phyloP scores from a whole-genome alignment of 1,140 invertebrate species.

The Drosophila kikkawai region DNA sequence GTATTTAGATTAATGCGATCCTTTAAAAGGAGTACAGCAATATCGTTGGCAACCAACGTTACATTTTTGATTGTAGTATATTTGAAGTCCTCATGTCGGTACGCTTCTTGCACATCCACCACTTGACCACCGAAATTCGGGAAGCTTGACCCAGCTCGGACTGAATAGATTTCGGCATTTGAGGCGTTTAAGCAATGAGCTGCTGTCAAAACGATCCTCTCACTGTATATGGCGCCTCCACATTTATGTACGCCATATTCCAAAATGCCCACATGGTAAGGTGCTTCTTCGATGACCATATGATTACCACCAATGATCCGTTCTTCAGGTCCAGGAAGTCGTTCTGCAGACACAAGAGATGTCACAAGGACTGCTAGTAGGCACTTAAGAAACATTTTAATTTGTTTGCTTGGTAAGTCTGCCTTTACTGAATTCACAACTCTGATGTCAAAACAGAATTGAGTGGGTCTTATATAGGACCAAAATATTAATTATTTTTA shows the following conservation, averaged over 20 bases:
- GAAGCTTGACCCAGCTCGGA: not conserved
- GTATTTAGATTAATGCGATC: not conserved
- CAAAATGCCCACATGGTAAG: slow-evolving; percentile 13
- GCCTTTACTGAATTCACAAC: not conserved
- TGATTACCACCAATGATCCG: not conserved
- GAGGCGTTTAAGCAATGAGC: slow-evolving; percentile 3
- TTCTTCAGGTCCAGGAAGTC: not conserved
- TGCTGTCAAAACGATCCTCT: slow-evolving; percentile 21
- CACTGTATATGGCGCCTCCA: slow-evolving; percentile 20
- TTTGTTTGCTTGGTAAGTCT: too few relatives aligned
- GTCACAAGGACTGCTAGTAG: not conserved
- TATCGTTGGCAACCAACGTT: not conserved
- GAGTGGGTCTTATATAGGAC: not conserved
- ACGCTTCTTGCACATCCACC: not conserved
- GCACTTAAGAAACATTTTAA: not conserved
- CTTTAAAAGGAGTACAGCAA: slow-evolving; percentile 8
- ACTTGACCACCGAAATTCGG: not conserved
- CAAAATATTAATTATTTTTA: not conserved
- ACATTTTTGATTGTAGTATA: too few relatives aligned
- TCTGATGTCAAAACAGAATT: not conserved
- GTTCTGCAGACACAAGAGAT: not conserved
- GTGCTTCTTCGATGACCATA: not conserved
- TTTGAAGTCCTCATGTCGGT: not conserved
- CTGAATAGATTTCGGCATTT: not conserved
- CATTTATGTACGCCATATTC: not conserved